Evolutionary conservation across 2,797 vertebrate genomes (phyloP), one percentile per base, ranked within the genome.

Genomic region (Gymnocypris eckloni): DNA sequence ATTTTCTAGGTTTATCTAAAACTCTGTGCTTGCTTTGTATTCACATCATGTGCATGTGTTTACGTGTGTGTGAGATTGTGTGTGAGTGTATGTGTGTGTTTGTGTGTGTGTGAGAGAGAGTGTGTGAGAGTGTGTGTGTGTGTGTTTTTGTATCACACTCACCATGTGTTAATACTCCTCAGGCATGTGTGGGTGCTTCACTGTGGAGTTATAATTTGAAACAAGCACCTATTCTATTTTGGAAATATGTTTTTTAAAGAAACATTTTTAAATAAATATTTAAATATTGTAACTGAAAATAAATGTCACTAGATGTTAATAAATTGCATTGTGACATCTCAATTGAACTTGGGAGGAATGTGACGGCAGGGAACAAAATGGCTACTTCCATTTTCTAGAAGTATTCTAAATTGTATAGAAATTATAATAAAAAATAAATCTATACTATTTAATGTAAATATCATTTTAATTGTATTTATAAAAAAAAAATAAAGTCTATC

Each of bases 11-110:
- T 70, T 84, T 78, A 78, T 69, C 61, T 56, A 18, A 67, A 69
- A 78, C 79, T 48, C 64, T 56, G 50, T 61, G 82, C 41, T 82
- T 79, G 45, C 18, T 20, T 33, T 73, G 67, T 76, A 52, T 78
- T 52, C 76, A 5, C 22, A 52, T 37, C 56, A 50, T 61, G 70
- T 4, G n/a, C 39, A 2, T 84, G 33, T 69, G 28, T 56, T 28
- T 28, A 7, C 16, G 43, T 83, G 70, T 66, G 83, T 64, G 72
- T 43, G 18, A 39, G 6, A 39, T 6, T 79, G 64, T 50, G 48
- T 76, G 25, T 67, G n/a, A 25, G 18, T 43, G 11, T n/a, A 28
- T 83, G 70, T 72, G 79, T 61, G 71, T 52, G n/a, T 66, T 54
- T 79, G 73, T 79, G 54, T 59, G 8, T 79, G 54, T 59, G 8